phyloP scores from a whole-genome alignment of 2,797 vertebrate genomes.

The Acanthurus lineatus region DNA sequence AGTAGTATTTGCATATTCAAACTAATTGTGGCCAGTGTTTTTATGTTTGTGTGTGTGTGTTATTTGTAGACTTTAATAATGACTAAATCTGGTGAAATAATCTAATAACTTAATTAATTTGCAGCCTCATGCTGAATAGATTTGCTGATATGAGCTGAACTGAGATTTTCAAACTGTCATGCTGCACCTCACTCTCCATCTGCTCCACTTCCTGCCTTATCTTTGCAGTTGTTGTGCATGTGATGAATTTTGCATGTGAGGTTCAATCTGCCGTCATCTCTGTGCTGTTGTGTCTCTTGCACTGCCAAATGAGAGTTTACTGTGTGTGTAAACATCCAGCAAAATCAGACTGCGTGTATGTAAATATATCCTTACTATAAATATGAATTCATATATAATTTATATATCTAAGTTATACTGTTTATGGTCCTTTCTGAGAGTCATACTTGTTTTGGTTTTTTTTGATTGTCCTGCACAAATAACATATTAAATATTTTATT shows the following conservation, averaged over 20 bases:
- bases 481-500: not conserved
- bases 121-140: too few species aligned
- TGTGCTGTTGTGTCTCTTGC: not conserved
- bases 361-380: not conserved
- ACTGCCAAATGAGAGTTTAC: slow-evolving; percentile 34
- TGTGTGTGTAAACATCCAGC: slow-evolving; percentile 1
- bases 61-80: too few species aligned
- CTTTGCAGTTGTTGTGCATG: slow-evolving; percentile 12
- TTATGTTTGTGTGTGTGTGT: not conserved
- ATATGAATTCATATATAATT: too few species aligned
- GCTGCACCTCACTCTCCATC: slow-evolving; percentile 1
- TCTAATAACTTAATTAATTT: not conserved
- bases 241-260: slow-evolving; percentile 34
- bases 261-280: not conserved
- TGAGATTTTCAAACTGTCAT: not conserved
- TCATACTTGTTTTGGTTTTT: not conserved
- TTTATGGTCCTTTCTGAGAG: not conserved
- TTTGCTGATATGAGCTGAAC: not conserved
- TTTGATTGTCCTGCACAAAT: not conserved
- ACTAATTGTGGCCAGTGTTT: not conserved
- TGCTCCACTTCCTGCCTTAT: slow-evolving; percentile 32
- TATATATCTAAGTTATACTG: not conserved
- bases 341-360: slow-evolving; percentile 1
- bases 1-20: slow-evolving; percentile 20
- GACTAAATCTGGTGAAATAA: not conserved